These are phyloP conservation scores for Liolophura sinensis DNA, from an alignment of 1,140 invertebrate genomes.

Conservation along the genomic window DNA sequence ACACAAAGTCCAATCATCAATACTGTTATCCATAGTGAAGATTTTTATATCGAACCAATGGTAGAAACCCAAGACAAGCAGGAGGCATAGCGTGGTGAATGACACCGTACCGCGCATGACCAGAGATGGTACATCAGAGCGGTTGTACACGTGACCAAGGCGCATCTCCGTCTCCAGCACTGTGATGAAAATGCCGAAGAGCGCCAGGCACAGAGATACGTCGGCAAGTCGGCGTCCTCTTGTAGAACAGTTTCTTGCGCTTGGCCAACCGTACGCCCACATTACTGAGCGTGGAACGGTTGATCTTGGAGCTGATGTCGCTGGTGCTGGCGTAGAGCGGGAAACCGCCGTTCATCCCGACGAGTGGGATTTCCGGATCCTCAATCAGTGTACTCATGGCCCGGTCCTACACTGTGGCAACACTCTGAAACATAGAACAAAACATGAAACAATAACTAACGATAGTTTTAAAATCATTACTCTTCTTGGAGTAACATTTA, in stretches of 20 bases:
- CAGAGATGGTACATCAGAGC: conserved; percentile 27
- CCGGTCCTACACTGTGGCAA: too few relatives aligned
- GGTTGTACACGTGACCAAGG: conserved; percentile 25
- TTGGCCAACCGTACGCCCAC: conserved; percentile 46
- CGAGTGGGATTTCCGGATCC: conserved; percentile 44
- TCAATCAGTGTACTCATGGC: conserved; percentile 41
- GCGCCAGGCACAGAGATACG: conserved; percentile 37
- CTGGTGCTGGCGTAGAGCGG: conserved; percentile 21
- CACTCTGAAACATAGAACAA: too few relatives aligned
- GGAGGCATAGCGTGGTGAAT: conserved; percentile 42
- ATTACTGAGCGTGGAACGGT: conserved; percentile 2
- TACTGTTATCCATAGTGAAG: conserved; percentile 52
- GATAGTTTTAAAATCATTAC: too few relatives aligned
- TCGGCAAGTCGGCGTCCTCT: conserved; percentile 41
- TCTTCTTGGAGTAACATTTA: too few relatives aligned
- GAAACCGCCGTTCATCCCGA: conserved; percentile 41
- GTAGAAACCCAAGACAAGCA: conserved; percentile 46
- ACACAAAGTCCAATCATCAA: conserved; percentile 52
- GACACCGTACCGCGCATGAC: conserved; percentile 46
- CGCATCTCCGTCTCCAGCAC: conserved; percentile 49
- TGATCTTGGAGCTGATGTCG: background rate
- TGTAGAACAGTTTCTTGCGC: conserved; percentile 46
- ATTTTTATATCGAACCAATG: conserved; percentile 48
- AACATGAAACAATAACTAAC: too few relatives aligned
- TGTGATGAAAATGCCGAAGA: conserved; percentile 50